Conservation (phyloP, 2,888 invertebrate species). For the Apoderus coryli region DNA sequence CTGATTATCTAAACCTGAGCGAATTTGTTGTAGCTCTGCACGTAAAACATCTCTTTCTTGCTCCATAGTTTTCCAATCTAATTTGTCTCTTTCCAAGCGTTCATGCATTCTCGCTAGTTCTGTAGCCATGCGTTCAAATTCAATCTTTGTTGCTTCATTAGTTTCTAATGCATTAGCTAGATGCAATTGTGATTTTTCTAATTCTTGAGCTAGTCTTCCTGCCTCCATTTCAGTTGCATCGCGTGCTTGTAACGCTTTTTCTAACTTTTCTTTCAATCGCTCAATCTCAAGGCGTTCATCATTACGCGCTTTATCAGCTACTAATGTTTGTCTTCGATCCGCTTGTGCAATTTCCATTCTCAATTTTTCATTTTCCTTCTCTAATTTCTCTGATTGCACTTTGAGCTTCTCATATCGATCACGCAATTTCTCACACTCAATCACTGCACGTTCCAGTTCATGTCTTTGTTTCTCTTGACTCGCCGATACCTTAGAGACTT, state of each 20-base stretch:
- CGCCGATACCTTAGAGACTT: constrained; percentile 57
- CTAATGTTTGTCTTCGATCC: constrained; percentile 43
- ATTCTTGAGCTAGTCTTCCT: constrained; percentile 67
- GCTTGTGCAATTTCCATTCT: constrained; percentile 51
- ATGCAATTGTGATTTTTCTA: constrained; percentile 75
- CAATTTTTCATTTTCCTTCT: constrained; percentile 64
- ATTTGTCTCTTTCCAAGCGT: constrained; percentile 56
- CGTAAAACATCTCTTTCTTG: constrained; percentile 59
- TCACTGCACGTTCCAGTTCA: constrained; percentile 70
- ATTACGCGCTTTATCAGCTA: constrained; percentile 48
- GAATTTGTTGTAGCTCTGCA: constrained; percentile 50
- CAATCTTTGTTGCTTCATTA: constrained; percentile 68
- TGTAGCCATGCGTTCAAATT: constrained; percentile 71
- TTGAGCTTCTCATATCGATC: constrained; percentile 79
- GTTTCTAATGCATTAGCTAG: constrained; percentile 72
- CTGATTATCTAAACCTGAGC: constrained; percentile 48
- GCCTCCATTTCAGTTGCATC: constrained; percentile 78
- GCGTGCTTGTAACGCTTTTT: constrained; percentile 67
- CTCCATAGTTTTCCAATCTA: constrained; percentile 55
- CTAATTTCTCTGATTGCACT: constrained; percentile 50
- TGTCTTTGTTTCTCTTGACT: constrained; percentile 67
- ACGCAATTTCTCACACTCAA: constrained; percentile 78
- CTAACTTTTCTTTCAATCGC: constrained; percentile 69
- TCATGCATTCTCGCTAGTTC: constrained; percentile 72
- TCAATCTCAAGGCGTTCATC: constrained; percentile 68